Conservation (phyloP, 2,797 vertebrate genomes). For the Rhinatrema bivittatum region DNA sequence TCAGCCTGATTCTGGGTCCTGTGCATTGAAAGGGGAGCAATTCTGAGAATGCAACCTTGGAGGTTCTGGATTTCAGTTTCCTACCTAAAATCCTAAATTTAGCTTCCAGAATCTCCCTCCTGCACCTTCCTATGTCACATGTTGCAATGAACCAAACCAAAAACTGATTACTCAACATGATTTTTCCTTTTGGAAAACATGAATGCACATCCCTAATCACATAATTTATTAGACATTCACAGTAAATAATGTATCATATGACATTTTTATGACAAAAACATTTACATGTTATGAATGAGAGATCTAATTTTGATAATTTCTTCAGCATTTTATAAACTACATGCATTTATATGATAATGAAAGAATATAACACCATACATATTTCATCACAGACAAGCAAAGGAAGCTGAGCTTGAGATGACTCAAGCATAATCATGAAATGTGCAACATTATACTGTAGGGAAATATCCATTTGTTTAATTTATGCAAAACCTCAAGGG, state of each 20-base stretch:
- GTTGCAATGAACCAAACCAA: no score
- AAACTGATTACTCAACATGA: no score
- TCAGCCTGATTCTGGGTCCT: no score
- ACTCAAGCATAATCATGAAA: slow-evolving; percentile 49
- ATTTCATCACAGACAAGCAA: slow-evolving; percentile 49
- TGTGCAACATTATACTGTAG: slow-evolving; percentile 32
- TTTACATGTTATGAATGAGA: slow-evolving; percentile 9
- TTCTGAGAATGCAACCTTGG: no score
- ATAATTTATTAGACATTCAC: slow-evolving; percentile 1
- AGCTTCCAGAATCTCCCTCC: no score
- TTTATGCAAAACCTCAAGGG: slow-evolving; percentile 27
- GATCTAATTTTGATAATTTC: slow-evolving; percentile 29
- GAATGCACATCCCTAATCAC: slow-evolving; percentile 11
- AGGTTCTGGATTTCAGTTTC: no score
- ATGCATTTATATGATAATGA: slow-evolving; percentile 43
- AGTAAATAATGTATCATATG: slow-evolving; percentile 13
- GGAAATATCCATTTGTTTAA: slow-evolving; percentile 48
- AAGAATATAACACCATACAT: slow-evolving; percentile 41
- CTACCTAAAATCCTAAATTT: no score
- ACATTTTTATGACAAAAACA: not conserved
- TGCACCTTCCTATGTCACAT: no score
- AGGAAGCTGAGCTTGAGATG: slow-evolving; percentile 28
- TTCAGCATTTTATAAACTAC: slow-evolving; percentile 39
- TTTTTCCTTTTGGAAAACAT: no score
- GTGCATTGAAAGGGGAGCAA: no score